Conservation (phyloP, 2,797 vertebrate species). For the Danio tinwini region DNA sequence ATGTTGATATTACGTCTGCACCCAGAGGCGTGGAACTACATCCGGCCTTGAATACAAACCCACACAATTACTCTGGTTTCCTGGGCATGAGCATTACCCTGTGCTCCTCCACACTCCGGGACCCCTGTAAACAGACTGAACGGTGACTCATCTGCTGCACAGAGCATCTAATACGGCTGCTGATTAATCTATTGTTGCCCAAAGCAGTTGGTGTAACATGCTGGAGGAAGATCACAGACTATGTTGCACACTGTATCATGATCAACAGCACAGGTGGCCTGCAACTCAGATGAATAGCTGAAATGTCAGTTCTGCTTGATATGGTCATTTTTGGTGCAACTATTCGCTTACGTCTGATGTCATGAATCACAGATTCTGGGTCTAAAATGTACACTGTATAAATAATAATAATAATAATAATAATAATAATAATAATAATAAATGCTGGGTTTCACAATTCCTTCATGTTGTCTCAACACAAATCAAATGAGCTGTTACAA, state of each 20-base stretch:
- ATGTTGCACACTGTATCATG: neutral
- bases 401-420: no score
- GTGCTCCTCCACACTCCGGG: conserved; percentile 6
- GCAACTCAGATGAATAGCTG: neutral
- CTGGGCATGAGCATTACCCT: neutral
- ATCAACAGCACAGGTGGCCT: neutral
- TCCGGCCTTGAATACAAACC: conserved; percentile 5
- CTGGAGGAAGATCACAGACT: conserved; percentile 7
- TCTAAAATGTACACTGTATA: no score
- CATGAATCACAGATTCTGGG: no score
- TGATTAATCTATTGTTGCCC: conserved; percentile 34
- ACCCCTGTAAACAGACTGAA: conserved; percentile 22
- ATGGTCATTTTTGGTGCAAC: neutral
- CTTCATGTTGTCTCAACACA: no score
- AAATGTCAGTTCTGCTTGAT: neutral
- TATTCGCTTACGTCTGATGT: no score
- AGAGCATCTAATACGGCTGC: neutral
- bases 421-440: no score
- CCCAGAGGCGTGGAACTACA: neutral
- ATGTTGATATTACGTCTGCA: neutral
- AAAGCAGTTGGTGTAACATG: conserved; percentile 12
- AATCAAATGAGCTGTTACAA: no score
- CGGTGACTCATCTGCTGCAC: conserved; percentile 14
- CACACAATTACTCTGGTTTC: conserved; percentile 17
- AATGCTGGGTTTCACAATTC: no score